Conservation (phyloP, 2,113 vertebrate species). For the Leptosomus discolor region DNA sequence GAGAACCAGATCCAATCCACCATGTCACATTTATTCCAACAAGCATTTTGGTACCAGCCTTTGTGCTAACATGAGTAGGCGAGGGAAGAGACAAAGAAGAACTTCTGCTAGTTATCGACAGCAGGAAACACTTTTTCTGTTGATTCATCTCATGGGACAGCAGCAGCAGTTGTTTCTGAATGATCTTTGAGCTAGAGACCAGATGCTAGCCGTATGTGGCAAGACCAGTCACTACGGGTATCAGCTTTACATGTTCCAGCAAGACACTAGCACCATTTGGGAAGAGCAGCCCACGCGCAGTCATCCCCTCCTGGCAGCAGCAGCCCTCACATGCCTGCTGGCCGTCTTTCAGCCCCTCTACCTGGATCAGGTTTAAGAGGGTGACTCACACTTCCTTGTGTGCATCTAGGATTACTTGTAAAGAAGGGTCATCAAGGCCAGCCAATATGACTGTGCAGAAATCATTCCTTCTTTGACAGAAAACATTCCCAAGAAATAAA, state of each 20-base stretch:
- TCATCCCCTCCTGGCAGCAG: neutral
- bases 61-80: neutral
- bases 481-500: neutral
- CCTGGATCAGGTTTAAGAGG: constrained; percentile 14
- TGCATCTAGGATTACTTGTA: neutral
- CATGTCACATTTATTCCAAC: neutral
- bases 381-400: neutral
- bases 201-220: fast-evolving
- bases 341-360: neutral
- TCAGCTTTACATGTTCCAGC: neutral
- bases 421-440: neutral
- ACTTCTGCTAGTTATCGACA: neutral
- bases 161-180: neutral
- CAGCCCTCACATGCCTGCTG: neutral
- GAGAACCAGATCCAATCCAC: neutral
- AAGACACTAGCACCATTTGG: fast-evolving
- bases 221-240: neutral
- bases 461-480: neutral
- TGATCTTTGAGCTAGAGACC: neutral
- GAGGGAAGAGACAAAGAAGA: neutral
- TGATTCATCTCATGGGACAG: neutral
- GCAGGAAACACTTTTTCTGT: neutral
- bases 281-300: fast-evolving
- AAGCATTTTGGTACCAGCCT: neutral
- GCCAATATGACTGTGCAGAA: constrained; percentile 19